These are phyloP conservation scores for Dreissena rostriformis DNA, from an alignment of 1,140 invertebrate genomes.

Conservation along the genomic window DNA sequence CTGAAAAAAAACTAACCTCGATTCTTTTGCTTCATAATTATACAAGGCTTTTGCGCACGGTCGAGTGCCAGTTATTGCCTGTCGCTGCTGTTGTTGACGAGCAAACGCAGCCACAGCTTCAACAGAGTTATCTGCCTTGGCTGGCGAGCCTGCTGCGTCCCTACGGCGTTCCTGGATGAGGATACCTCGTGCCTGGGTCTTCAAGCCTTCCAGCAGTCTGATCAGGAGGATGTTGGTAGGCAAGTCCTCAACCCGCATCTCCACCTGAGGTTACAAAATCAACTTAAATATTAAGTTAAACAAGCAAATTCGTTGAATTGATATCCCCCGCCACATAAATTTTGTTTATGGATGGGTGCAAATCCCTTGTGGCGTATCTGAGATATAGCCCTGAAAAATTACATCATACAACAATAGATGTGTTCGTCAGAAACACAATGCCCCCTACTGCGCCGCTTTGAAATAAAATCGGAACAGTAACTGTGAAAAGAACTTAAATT, in stretches of 20 bases:
- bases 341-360: too few relatives aligned
- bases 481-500: too few relatives aligned
- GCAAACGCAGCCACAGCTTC: conserved; percentile 40
- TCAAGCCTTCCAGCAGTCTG: conserved; percentile 95
- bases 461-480: too few relatives aligned
- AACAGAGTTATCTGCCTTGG: conserved; percentile 40
- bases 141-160: conserved; percentile 55
- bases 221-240: conserved; percentile 96
- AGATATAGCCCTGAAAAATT: too few relatives aligned
- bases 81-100: conserved; percentile 35
- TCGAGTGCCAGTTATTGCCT: conserved; percentile 67
- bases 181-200: conserved; percentile 68
- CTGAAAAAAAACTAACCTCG: conserved; percentile 85
- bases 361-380: too few relatives aligned
- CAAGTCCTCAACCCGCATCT: conserved; percentile 89
- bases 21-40: conserved; percentile 92
- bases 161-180: neutral
- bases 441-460: too few relatives aligned
- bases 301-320: too few relatives aligned
- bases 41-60: conserved; percentile 94
- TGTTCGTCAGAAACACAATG: too few relatives aligned
- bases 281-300: neutral
- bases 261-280: conserved; percentile 81
- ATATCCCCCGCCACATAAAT: too few relatives aligned
- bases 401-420: too few relatives aligned